Base-by-base conservation (phyloP, 2,113 vertebrate genomes). In the Aegithalos caudatus region DNA sequence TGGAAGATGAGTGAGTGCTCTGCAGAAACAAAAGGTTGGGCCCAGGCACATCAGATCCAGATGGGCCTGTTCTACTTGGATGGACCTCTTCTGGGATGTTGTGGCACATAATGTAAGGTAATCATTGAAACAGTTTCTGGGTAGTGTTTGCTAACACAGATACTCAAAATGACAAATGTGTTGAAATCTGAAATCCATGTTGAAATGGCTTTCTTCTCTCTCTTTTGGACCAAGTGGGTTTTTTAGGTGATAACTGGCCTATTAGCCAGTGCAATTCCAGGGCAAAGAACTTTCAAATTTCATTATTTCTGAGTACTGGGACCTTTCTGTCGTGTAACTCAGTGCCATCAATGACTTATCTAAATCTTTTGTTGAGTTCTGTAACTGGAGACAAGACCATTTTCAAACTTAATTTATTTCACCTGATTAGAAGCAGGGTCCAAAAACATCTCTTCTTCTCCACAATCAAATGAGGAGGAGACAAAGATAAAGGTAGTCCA, bases 31-130 rank as follows among this genome's bases (percentile, higher is more conserved):
- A 23, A 0, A 0, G 11, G 3, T 18, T 86, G 81, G 38, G 47
- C 24, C 23, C 33, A 86, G 67, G 28, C 16, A 22, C 0, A 0
- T 31, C n/a, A 84, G 54, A 47, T 8, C 14, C 28, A 44, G 27
- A 35, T 0, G 0, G 13, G n/a, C 3, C 31, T 64, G 2, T 38
- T 73, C n/a, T 51, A 9, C 45, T 37, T 1, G 1, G 31, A 48
- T 28, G 31, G 42, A 65, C 23, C 23, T 88, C 29, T 77, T 62
- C 67, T 62, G 54, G n/a, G 56, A 42, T 2, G 1, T 37, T 54
- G 50, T 4, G 3, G 57, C 17, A 14, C 11, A 1, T 47, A 42
- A 86, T n/a, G 70, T 92, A 92, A 78, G 67, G 29, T 27, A 42
- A 16, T 31, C 1, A 61, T 16, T 42, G 33, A 65, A 72, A 45